phyloP scores from a whole-genome alignment of 2,113 vertebrate genomes.

The Sula dactylatra region DNA sequence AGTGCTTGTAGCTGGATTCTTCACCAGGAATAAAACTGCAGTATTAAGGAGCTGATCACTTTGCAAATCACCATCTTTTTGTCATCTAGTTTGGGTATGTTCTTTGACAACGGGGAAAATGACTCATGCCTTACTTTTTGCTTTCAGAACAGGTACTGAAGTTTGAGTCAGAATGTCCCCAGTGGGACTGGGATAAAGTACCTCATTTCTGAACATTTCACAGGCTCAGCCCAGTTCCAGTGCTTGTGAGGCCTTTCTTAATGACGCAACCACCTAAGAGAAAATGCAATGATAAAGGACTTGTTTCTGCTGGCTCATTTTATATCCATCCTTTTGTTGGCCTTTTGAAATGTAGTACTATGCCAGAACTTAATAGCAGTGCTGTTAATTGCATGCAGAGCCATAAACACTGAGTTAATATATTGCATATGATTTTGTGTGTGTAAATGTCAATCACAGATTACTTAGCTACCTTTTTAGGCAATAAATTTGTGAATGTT shows the following conservation, averaged over 20 bases:
- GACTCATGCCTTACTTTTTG: neutral
- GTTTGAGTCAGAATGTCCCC: neutral
- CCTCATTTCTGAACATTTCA: neutral
- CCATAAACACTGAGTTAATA: neutral
- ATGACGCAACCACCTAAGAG: neutral
- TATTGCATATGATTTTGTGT: neutral
- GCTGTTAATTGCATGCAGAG: constrained; percentile 3
- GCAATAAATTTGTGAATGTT: neutral
- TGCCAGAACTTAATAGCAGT: constrained; percentile 20
- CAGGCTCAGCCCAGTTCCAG: neutral
- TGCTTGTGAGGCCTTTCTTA: neutral
- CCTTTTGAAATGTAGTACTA: neutral
- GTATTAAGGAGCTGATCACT: neutral
- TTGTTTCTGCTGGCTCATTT: neutral
- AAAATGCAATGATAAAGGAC: neutral
- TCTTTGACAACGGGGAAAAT: neutral
- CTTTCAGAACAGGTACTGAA: neutral
- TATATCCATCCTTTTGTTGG: neutral
- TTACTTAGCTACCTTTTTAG: neutral
- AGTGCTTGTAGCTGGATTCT: neutral
- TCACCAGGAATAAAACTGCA: neutral
- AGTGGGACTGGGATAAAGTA: neutral
- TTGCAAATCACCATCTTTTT: neutral
- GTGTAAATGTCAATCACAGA: neutral
- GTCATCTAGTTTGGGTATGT: neutral